Evolutionary conservation across 2,113 vertebrate genomes (phyloP).

Genomic region (Plecotus auritus): DNA sequence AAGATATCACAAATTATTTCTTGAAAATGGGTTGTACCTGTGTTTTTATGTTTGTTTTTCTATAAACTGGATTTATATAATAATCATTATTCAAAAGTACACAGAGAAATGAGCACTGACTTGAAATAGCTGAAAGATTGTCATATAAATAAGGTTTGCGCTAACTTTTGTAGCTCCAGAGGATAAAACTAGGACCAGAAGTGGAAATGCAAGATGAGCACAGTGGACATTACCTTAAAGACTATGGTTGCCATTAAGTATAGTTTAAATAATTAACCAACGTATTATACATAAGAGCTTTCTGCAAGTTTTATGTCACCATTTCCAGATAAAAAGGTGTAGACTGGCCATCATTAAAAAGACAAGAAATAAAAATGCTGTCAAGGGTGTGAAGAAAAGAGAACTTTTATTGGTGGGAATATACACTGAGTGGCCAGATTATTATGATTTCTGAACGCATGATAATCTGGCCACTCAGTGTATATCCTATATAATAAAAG

Average conservation of each 20-base stretch:
- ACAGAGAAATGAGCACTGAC: not conserved
- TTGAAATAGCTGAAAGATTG: not conserved
- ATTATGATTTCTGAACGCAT: too few species aligned
- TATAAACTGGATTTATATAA: not conserved
- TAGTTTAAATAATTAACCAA: conserved; percentile 21
- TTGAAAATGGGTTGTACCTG: not conserved
- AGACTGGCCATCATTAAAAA: not conserved
- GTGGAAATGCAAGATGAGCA: not conserved
- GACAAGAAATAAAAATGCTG: not conserved
- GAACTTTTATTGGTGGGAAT: not conserved
- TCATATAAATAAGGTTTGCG: not conserved
- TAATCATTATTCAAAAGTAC: not conserved
- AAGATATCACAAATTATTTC: not conserved
- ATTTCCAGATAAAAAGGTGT: conserved; percentile 42
- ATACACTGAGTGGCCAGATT: too few species aligned
- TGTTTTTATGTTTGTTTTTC: conserved; percentile 10
- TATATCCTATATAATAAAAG: too few species aligned
- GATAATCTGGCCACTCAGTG: too few species aligned
- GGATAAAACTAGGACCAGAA: not conserved
- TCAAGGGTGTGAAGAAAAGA: not conserved
- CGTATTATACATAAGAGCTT: conserved; percentile 16
- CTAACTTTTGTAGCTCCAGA: not conserved
- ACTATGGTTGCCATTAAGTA: not conserved
- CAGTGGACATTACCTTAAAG: not conserved
- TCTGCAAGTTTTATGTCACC: conserved; percentile 49